Evolutionary conservation across 2,113 vertebrate genomes (phyloP).

Genomic region (Emydocephalus ijimae): DNA sequence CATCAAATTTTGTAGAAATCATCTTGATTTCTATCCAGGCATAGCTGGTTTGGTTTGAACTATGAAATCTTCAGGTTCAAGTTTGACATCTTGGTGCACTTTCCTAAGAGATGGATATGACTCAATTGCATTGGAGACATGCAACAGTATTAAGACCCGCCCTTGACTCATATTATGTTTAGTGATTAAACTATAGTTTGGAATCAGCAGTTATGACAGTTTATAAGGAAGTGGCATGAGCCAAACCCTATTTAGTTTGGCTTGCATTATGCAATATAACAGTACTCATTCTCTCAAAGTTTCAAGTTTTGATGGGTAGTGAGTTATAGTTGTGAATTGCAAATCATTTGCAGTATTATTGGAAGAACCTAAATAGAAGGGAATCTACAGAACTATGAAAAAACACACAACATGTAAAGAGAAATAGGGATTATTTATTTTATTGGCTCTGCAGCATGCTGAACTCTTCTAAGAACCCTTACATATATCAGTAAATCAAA

Average conservation of each 20-base stretch:
- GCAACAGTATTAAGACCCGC: not conserved
- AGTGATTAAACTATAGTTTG: not conserved
- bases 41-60: not conserved
- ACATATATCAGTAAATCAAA: not conserved
- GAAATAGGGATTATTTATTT: not conserved
- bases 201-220: not conserved
- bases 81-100: not conserved
- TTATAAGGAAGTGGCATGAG: not conserved
- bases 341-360: not conserved
- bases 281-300: not conserved
- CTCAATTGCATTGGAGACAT: not conserved
- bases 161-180: not conserved
- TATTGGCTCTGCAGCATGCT: not conserved
- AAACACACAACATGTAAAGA: not conserved
- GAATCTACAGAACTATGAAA: not conserved
- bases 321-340: not conserved
- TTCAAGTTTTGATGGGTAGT: not conserved
- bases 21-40: not conserved
- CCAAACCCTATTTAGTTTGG: not conserved
- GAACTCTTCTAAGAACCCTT: not conserved
- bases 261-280: not conserved
- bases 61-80: not conserved
- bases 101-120: not conserved
- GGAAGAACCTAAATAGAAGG: not conserved
- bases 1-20: not conserved